Conservation (phyloP, 1,140 invertebrate genomes). For the Bombus sylvicola region DNA sequence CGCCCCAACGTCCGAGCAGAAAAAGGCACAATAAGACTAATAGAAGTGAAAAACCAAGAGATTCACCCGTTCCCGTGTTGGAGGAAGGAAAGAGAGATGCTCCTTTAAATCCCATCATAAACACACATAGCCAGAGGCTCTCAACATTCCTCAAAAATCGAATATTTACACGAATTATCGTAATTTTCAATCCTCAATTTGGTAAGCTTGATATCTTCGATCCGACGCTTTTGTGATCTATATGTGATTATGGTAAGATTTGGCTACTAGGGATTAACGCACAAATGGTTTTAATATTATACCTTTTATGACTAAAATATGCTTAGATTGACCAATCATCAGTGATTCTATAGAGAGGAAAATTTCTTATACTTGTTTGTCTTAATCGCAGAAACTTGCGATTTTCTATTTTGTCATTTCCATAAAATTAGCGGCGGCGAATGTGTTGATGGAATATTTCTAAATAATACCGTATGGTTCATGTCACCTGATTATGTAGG, state of each 20-base stretch:
- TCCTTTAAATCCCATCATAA: constrained; percentile 73
- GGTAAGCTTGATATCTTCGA: neutral
- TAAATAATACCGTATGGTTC: neutral
- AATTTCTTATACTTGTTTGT: neutral
- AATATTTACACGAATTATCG: neutral
- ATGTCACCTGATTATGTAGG: neutral
- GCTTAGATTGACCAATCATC: neutral
- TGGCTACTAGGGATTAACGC: too few species aligned
- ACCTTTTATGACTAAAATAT: neutral
- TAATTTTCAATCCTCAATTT: neutral
- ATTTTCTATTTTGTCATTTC: neutral
- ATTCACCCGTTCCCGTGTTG: constrained; percentile 61
- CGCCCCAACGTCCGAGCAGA: constrained; percentile 61
- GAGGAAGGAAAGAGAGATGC: constrained; percentile 55
- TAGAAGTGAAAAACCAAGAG: constrained; percentile 61
- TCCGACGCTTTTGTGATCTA: too few species aligned
- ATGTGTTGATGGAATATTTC: neutral
- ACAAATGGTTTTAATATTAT: too few species aligned
- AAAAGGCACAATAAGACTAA: constrained; percentile 62
- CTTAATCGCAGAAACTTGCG: neutral
- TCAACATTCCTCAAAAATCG: constrained; percentile 56
- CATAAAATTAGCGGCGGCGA: neutral
- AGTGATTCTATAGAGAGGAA: neutral
- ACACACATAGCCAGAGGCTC: constrained; percentile 67
- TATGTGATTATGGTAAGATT: neutral